These are phyloP conservation scores for Trigoniulus corallinus DNA, from an alignment of 1,140 invertebrate genomes.

Conservation along the genomic window DNA sequence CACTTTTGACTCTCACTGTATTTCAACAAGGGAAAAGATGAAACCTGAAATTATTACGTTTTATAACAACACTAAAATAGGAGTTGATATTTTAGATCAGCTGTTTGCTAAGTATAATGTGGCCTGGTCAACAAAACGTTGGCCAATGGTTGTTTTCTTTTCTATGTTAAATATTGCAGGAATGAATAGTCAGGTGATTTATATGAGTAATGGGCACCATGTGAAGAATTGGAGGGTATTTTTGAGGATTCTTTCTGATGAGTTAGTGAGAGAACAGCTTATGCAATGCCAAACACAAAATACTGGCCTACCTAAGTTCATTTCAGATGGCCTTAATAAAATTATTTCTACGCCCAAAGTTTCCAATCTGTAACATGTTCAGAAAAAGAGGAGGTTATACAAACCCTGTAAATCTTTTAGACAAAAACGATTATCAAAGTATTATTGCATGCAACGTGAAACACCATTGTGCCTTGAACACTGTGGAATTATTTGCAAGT, in stretches of 20 bases:
- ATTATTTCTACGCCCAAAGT: no score
- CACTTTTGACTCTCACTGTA: no score
- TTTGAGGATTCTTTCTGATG: neutral
- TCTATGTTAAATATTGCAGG: slow-evolving; percentile 13
- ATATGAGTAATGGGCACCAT: neutral
- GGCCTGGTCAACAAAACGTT: slow-evolving; percentile 21
- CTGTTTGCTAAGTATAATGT: slow-evolving; percentile 22
- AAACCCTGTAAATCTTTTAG: no score
- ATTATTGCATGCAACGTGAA: no score
- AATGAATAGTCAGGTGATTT: slow-evolving; percentile 4
- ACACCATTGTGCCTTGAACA: no score
- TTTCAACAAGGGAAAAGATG: neutral
- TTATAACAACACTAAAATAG: slow-evolving; percentile 29
- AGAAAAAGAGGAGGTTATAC: no score
- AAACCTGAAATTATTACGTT: slow-evolving; percentile 26
- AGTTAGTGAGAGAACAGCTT: neutral
- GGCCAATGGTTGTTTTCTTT: slow-evolving; percentile 21
- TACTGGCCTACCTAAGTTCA: no score
- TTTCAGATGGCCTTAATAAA: no score
- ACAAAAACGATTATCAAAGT: no score
- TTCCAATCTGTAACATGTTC: no score
- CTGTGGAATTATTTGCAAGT: no score
- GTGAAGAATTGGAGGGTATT: neutral
- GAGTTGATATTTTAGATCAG: slow-evolving; percentile 27
- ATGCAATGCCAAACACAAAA: no score